Conservation (phyloP, 2,113 vertebrate species). For the Spea bombifrons region DNA sequence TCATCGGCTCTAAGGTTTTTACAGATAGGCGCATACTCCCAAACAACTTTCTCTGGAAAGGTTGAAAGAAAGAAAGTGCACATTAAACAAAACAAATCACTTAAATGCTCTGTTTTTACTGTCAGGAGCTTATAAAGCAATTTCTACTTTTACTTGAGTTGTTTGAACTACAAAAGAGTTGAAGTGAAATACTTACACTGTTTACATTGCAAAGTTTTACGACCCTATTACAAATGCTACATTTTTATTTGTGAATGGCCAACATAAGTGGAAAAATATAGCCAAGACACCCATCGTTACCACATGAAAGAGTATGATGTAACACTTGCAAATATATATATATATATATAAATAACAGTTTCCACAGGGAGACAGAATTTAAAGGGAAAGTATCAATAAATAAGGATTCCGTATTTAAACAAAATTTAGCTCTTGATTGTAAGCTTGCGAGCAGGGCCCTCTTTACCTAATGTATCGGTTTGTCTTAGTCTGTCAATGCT, state of each 20-base stretch:
- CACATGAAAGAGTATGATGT: no score
- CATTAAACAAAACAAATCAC: constrained; percentile 56
- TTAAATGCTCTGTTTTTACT: constrained; percentile 52
- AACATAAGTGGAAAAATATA: constrained; percentile 1
- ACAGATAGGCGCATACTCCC: constrained; percentile 55
- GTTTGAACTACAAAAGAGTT: constrained; percentile 45
- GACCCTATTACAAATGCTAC: constrained; percentile 29
- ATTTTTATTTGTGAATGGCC: constrained; percentile 31
- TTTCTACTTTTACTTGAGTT: constrained; percentile 36
- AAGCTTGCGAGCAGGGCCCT: no score
- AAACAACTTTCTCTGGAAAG: constrained; percentile 57
- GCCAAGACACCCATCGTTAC: neutral
- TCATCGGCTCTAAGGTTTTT: constrained; percentile 64
- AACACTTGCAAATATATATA: no score
- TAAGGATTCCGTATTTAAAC: no score
- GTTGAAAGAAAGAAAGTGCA: constrained; percentile 60
- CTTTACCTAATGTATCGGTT: no score
- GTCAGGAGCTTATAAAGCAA: constrained; percentile 44
- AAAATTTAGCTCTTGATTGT: no score
- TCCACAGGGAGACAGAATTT: no score
- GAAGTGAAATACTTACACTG: constrained; percentile 38
- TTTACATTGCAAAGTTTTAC: constrained; percentile 41
- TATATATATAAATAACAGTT: no score
- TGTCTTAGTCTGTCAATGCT: no score
- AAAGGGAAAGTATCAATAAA: no score